phyloP scores from a whole-genome alignment of 2,888 invertebrate species.

The Trissoscelio sp. region DNA sequence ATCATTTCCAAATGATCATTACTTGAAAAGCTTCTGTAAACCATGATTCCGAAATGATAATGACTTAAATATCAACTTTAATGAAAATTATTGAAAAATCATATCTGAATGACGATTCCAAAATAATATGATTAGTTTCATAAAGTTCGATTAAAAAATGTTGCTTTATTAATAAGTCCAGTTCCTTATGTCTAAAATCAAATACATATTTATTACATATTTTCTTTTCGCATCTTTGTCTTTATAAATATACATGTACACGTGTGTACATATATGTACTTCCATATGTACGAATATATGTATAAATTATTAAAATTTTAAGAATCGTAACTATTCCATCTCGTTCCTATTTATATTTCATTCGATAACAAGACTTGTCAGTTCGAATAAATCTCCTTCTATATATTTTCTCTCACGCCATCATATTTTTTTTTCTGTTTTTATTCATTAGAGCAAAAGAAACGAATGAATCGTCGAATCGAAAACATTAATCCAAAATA shows the following conservation, averaged over 20 bases:
- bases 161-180: conserved; percentile 66
- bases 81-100: too few species aligned
- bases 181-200: conserved; percentile 64
- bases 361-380: conserved; percentile 61
- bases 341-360: conserved; percentile 59
- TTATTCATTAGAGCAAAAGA: conserved; percentile 44
- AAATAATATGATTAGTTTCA: too few species aligned
- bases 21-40: too few species aligned
- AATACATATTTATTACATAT: conserved; percentile 63
- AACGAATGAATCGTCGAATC: conserved; percentile 37
- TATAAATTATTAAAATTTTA: conserved; percentile 64
- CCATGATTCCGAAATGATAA: too few species aligned
- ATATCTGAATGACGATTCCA: too few species aligned
- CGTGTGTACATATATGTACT: conserved; percentile 41
- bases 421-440: conserved; percentile 12
- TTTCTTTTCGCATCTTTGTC: conserved; percentile 43
- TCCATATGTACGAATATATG: conserved; percentile 21
- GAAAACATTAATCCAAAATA: conserved; percentile 27
- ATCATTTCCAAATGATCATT: too few species aligned
- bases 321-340: conserved; percentile 63
- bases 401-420: conserved; percentile 33
- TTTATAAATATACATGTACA: conserved; percentile 63
- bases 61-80: too few species aligned
- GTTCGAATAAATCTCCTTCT: conserved; percentile 53
- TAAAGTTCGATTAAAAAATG: conserved; percentile 60